Evolutionary conservation across 2,113 vertebrate species (phyloP).

Genomic region (Orycteropus afer): DNA sequence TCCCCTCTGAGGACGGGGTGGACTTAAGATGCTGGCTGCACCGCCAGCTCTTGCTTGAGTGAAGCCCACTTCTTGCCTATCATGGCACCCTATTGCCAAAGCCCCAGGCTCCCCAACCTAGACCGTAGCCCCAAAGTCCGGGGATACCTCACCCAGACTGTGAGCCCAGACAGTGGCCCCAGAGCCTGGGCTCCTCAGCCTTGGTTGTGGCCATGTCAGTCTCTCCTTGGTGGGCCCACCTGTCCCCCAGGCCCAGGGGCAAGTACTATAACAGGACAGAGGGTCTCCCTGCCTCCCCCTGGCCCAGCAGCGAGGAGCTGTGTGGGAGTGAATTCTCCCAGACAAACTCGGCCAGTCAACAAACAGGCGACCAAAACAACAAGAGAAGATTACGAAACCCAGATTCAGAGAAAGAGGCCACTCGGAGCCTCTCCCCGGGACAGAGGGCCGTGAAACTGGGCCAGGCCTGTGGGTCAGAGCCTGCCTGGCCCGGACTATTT

Average conservation of each 20-base stretch:
- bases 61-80: fast-evolving
- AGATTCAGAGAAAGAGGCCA: constrained; percentile 49
- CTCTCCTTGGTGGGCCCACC: too few species aligned
- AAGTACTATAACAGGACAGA: not conserved
- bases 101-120: too few species aligned
- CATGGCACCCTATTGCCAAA: not conserved
- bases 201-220: not conserved
- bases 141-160: not conserved
- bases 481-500: constrained; percentile 75
- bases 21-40: not conserved
- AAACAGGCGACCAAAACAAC: constrained; percentile 71
- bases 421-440: constrained; percentile 4
- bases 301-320: not conserved
- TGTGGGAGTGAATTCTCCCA: constrained; percentile 8
- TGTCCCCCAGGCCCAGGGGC: not conserved
- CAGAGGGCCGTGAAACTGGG: constrained; percentile 32
- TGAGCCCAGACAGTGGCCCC: not conserved
- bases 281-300: not conserved
- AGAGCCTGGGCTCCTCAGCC: not conserved
- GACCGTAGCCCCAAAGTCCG: too few species aligned
- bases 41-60: not conserved
- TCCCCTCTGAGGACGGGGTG: not conserved
- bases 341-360: constrained; percentile 55
- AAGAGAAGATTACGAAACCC: constrained; percentile 58
- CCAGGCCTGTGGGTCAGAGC: constrained; percentile 72